Evolutionary conservation across 2,113 vertebrate genomes (phyloP), one percentile per base, ranked within the genome.

Genomic region (Dissostichus mawsoni): DNA sequence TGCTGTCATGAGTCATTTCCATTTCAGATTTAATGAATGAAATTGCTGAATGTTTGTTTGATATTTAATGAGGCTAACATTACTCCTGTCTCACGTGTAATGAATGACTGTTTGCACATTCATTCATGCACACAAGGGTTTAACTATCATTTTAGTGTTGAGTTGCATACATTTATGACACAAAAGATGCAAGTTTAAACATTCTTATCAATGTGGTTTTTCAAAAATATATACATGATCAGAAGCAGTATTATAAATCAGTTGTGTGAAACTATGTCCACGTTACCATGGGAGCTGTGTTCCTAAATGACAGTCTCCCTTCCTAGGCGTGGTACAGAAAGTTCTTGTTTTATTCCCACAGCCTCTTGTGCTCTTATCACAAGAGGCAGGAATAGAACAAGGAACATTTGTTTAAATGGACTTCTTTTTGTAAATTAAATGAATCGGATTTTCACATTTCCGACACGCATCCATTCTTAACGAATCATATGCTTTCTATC

Each of bases 221-320:
- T 52, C 29, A 47, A 45, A 29, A 29, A 59, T 59, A 14, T 50
- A 8, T 25, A 1, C 78, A 52, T 44, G 9, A 14, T 36, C 45
- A 56, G n/a, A 5, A 64, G 36, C 16, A 17, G 23, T 29, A 18
- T 80, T 41, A 10, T 50, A 14, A 18, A 45, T 73, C 2, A 5
- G 0, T 36, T 47, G 47, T 76, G 7, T 73, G 36, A 76, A 66
- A 13, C 13, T 1, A 74, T 78, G 50, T 74, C 92, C 93, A 94
- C 92, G 90, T 95, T 95, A 89, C 89, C 93, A 90, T 94, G 94
- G 91, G 90, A 93, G 84, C 91, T 90, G 91, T 90, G 64, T 82
- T 61, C 63, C 55, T 84, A 17, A 83, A 72, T 95, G 89, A 68
- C 92, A 71, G 90, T 36, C 77, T 92, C 92, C 89, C 92, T 95